Evolutionary conservation across 2,113 vertebrate genomes (phyloP), one percentile per base, ranked within the genome.

Genomic region (Platanista minor): DNA sequence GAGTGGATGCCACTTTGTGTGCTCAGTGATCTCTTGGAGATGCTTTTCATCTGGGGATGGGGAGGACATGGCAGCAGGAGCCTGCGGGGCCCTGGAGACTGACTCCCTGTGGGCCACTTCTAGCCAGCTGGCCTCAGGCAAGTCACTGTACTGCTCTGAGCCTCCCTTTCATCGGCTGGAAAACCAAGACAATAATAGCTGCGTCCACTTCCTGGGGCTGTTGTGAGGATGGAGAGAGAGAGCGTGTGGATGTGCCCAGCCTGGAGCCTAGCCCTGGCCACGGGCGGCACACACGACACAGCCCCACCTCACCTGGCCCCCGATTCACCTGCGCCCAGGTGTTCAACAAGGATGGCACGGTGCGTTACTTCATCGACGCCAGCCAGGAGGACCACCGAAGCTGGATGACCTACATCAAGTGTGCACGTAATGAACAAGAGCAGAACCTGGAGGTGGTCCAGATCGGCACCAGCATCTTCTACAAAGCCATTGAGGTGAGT

Each of bases 321-420:
- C 0, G 18, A 12, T 14, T 57, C 10, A 64, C 6, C 41, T 25
- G 13, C 0, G 4, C 1, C 0, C 97, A 99, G 99, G 99, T 99
- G 59, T 99, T 99, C 97, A 99, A 99, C 0, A 99, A 99, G 14
- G 99, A 99, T 0, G 99, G 99, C 71, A 99, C 99, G 0, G 99
- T 99, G 85, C 98, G 99, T 18, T 99, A 99, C 84, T 99, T 99
- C 97, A 99, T 99, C 0, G 99, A 99, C 0, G 99, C 99, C 98
- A 99, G 99, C 96, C 99, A 99, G 98, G 99, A 99, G 97, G 99
- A 99, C 94, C 99, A 99, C 94, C 99, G 99, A 49, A 99, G 99
- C 98, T 99, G 99, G 99, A 99, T 99, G 99, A 99, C 99, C 1
- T 99, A 99, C 97, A 99, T 99, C 94, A 99, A 99, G 71, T 99